phyloP scores from a whole-genome alignment of 2,888 invertebrate species.

The Bursaphelenchus okinawaensis region DNA sequence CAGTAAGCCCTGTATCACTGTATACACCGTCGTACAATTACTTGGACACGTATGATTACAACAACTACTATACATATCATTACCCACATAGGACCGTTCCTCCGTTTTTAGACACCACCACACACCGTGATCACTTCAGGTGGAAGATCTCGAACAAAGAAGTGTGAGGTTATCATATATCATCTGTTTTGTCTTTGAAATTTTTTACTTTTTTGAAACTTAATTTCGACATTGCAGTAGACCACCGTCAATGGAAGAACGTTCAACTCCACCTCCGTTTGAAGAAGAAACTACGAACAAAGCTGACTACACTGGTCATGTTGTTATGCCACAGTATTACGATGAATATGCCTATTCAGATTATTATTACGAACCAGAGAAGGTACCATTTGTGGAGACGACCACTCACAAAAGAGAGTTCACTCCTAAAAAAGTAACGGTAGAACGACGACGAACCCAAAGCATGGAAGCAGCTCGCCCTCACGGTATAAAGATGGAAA shows the following conservation, averaged over 20 bases:
- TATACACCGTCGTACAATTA: not conserved
- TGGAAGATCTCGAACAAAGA: no score
- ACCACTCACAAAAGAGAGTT: conserved; percentile 1
- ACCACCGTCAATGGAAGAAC: no score
- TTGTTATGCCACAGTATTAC: not conserved
- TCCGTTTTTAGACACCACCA: conserved; percentile 7
- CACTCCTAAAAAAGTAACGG: not conserved
- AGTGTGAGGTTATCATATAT: no score
- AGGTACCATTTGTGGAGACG: not conserved
- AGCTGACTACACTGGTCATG: conserved; percentile 4
- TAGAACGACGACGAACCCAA: not conserved
- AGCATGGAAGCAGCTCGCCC: not conserved
- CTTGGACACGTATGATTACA: not conserved
- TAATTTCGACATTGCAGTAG: no score
- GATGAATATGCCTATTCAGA: not conserved
- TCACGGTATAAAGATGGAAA: not conserved
- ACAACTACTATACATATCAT: not conserved
- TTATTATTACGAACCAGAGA: not conserved
- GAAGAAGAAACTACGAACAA: conserved; percentile 16
- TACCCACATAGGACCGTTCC: conserved; percentile 6
- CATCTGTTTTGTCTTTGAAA: no score
- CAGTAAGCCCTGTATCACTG: not conserved
- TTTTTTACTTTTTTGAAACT: no score
- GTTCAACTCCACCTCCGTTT: conserved; percentile 1
- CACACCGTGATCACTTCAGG: conserved; percentile 1